phyloP scores from a whole-genome alignment of 2,113 vertebrate genomes.

The Daubentonia madagascariensis region DNA sequence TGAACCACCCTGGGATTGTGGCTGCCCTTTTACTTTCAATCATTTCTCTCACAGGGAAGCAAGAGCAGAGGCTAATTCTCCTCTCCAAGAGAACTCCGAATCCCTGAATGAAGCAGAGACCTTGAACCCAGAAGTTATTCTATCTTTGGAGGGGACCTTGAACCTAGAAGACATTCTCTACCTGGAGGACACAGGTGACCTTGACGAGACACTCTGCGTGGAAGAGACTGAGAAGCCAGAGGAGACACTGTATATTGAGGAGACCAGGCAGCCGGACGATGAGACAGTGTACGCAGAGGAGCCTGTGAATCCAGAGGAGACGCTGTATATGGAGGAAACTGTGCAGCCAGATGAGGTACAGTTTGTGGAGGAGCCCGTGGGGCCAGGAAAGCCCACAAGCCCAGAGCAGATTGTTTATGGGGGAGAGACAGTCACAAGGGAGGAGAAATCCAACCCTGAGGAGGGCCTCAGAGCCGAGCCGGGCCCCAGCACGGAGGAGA shows the following conservation, averaged over 20 bases:
- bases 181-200: constrained; percentile 39
- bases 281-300: neutral
- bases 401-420: neutral
- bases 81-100: constrained; percentile 65
- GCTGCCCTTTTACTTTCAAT: constrained; percentile 64
- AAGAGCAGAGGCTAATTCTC: neutral
- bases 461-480: neutral
- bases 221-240: constrained; percentile 48
- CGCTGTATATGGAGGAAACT: neutral
- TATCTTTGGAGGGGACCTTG: constrained; percentile 56
- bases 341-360: neutral
- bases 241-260: constrained; percentile 49
- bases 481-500: neutral
- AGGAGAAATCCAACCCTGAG: neutral
- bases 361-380: neutral
- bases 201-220: constrained; percentile 39
- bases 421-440: neutral
- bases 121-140: constrained; percentile 47
- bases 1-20: neutral
- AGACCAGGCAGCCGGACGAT: constrained; percentile 7
- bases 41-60: constrained; percentile 49
- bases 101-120: accelerated
- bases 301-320: neutral
- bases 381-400: neutral
- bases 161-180: constrained; percentile 71